Conservation (phyloP, 2,113 vertebrate species). For the Cricetomys ansorgei region DNA sequence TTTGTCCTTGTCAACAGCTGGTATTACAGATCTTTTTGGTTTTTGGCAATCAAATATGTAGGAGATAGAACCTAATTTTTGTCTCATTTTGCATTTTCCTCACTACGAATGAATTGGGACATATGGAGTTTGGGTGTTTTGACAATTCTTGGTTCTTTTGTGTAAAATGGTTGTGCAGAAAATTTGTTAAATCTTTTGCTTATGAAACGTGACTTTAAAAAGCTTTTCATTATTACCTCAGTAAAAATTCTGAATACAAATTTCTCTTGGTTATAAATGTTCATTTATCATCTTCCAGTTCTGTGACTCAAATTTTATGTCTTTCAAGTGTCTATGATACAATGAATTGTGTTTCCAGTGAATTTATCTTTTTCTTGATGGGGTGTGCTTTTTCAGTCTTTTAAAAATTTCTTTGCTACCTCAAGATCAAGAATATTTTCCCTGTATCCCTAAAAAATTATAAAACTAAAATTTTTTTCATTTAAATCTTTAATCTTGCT, state of each 20-base stretch:
- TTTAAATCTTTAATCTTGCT: neutral
- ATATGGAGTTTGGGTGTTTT: neutral
- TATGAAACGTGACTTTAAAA: neutral
- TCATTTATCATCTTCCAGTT: neutral
- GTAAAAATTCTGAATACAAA: neutral
- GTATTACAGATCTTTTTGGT: neutral
- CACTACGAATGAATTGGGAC: neutral
- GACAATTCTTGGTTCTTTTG: neutral
- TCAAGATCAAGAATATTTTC: neutral
- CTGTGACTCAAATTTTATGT: neutral
- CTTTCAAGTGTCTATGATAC: neutral
- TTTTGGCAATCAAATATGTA: neutral
- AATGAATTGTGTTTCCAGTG: neutral
- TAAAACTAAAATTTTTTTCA: neutral
- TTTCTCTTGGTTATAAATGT: neutral
- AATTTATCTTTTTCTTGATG: neutral
- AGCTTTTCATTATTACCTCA: constrained; percentile 3
- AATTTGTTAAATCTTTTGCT: neutral
- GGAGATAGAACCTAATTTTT: neutral
- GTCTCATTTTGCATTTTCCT: constrained; percentile 26
- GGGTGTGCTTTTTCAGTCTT: neutral
- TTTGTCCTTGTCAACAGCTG: neutral
- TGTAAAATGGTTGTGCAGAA: neutral
- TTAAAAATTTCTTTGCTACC: neutral
- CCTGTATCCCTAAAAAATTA: neutral